Evolutionary conservation across 2,113 vertebrate genomes (phyloP), one percentile per base, ranked within the genome.

Genomic region (Dolichallabes microphthalmus): DNA sequence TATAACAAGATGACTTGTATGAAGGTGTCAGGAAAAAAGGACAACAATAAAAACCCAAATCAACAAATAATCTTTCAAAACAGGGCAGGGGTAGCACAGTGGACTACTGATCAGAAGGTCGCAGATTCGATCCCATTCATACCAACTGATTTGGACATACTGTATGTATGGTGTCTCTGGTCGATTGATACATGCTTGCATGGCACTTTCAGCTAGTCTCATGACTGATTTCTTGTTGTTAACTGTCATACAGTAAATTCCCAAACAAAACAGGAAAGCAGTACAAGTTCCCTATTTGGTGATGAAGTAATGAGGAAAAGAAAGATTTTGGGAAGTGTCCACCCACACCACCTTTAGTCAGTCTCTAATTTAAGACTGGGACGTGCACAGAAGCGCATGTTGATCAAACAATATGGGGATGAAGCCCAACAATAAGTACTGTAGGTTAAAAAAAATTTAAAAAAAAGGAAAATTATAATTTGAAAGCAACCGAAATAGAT

Each of bases 291-390:
- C 45, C 50, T 61, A 66, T 88, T 32, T 63, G 80, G 63, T 32
- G 32, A 32, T 88, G 75, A 53, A 71, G 14, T 60, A 73, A 50
- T 85, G 39, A 73, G 80, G 45, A 86, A 83, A 87, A 63, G 27
- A 84, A 30, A 61, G 27, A 64, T 64, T 64, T 20, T 50, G 22
- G 52, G 80, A 75, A 74, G 57, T 75, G 82, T 84, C 58, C 45
- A 77, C 35, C 58, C 45, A 61, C 58, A 20, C 74, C 20, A 30
- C 45, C 32, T 69, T 58, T 17, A 74, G 68, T 57, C 66, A 53
- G 76, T 64, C 81, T 86, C 74, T 88, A 86, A 86, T 84, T 88
- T 76, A 61, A 30, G 25, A 53, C 77, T 61, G 3, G 19, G 79
- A 20, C 20, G 66, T 76, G 73, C 27, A 52, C 7, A 30, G 45